A percentile compares a stretch with the other conserved stretches of the same genome.
Evolutionary conservation across 2,888 invertebrate genomes (phyloP).

Genomic region (Caenorhabditis panamensis): DNA sequence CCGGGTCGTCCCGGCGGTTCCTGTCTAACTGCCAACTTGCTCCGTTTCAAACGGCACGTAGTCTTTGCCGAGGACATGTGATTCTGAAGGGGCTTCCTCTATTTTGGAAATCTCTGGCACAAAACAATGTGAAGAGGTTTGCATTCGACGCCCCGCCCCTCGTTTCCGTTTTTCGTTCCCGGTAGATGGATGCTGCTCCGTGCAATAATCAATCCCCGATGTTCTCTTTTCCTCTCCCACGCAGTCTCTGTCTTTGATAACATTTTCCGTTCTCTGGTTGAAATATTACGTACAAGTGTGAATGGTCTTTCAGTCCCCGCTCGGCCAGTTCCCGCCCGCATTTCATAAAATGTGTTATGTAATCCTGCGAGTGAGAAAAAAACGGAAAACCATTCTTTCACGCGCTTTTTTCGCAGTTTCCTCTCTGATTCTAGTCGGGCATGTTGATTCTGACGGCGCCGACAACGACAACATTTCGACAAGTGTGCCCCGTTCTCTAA

Average conservation of each 20-base stretch:
- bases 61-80: background rate
- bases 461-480: constrained; percentile 1
- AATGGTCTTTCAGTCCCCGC: background rate
- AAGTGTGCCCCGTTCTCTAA: constrained; percentile 33
- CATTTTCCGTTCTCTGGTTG: background rate
- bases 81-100: constrained; percentile 20
- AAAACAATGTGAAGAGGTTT: background rate
- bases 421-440: background rate
- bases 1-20: constrained; percentile 1
- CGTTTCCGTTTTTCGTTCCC: background rate
- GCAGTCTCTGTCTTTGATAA: background rate
- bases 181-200: background rate
- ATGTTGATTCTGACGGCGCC: background rate
- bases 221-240: background rate
- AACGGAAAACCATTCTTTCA: background rate
- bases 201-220: background rate
- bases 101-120: constrained; percentile 6
- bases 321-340: background rate
- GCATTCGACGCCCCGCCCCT: background rate
- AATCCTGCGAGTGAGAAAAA: background rate
- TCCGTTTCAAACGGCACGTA: constrained; percentile 12
- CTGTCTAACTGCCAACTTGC: constrained; percentile 7
- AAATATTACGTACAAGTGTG: background rate
- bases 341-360: background rate
- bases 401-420: constrained; percentile 1